Conservation (phyloP, 2,888 invertebrate species). For the Metalampra italica region DNA sequence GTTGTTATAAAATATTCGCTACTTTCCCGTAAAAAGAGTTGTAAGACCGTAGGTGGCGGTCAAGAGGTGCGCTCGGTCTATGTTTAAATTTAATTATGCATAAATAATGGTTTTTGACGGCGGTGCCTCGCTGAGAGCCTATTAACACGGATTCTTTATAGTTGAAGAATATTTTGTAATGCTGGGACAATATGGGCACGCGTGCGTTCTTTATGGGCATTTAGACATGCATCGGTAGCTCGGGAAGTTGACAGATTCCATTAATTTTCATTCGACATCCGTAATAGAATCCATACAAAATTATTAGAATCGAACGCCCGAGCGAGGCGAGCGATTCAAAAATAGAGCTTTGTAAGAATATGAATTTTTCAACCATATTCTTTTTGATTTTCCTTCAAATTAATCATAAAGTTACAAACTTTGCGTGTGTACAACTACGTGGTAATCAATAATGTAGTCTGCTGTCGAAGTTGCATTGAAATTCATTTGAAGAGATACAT, state of each 20-base stretch:
- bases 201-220: conserved; percentile 7
- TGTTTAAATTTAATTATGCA: conserved; percentile 20
- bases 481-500: too few species aligned
- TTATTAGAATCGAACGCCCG: too few species aligned
- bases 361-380: too few species aligned
- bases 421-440: neutral
- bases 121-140: conserved; percentile 15
- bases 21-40: conserved; percentile 4
- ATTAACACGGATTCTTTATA: conserved; percentile 29
- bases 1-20: neutral
- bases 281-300: too few species aligned
- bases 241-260: neutral
- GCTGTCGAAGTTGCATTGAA: too few species aligned
- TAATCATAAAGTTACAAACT: too few species aligned
- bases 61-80: conserved; percentile 14
- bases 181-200: conserved; percentile 23
- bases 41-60: conserved; percentile 20
- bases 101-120: conserved; percentile 29
- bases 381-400: too few species aligned
- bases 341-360: too few species aligned
- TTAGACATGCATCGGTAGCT: neutral
- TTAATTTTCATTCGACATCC: too few species aligned
- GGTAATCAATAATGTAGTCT: neutral
- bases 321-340: too few species aligned
- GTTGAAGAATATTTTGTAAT: conserved; percentile 18